Conservation (phyloP, 2,888 invertebrate species). For the Drosophila macrospina region DNA sequence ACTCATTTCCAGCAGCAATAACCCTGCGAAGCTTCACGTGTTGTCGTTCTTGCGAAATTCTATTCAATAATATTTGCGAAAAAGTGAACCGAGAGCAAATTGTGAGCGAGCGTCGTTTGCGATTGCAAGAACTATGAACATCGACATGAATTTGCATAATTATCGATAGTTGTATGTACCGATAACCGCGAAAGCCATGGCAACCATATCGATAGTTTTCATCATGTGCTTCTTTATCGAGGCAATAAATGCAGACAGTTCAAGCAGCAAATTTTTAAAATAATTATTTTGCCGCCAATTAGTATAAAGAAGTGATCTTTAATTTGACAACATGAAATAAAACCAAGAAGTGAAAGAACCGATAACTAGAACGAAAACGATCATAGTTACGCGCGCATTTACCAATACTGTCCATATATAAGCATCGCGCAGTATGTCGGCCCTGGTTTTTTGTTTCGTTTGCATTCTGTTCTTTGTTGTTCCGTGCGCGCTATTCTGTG, state of each 20-base stretch:
- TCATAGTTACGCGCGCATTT: slow-evolving; percentile 12
- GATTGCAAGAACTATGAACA: slow-evolving; percentile 23
- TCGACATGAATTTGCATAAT: background rate
- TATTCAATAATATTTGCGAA: slow-evolving; percentile 38
- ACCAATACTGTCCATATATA: slow-evolving; percentile 30
- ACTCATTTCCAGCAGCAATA: slow-evolving; percentile 64
- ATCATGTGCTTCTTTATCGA: background rate
- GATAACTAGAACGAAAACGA: slow-evolving; percentile 18
- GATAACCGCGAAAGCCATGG: background rate
- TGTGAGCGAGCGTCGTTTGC: slow-evolving; percentile 38
- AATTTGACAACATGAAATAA: background rate
- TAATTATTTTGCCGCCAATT: no score
- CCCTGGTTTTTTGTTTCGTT: slow-evolving; percentile 61
- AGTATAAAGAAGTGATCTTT: no score
- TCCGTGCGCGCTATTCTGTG: slow-evolving; percentile 66
- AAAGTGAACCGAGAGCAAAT: slow-evolving; percentile 21
- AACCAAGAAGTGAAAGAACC: slow-evolving; percentile 4
- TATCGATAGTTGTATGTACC: slow-evolving; percentile 30
- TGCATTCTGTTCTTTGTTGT: slow-evolving; percentile 62
- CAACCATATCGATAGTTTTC: background rate
- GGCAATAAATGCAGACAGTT: background rate
- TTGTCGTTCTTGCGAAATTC: slow-evolving; percentile 36
- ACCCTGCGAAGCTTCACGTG: slow-evolving; percentile 22
- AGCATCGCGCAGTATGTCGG: slow-evolving; percentile 1
- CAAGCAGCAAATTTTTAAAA: background rate